These are phyloP conservation scores for Melanotaenia boesemani DNA, from an alignment of 2,797 vertebrate genomes.

Conservation along the genomic window DNA sequence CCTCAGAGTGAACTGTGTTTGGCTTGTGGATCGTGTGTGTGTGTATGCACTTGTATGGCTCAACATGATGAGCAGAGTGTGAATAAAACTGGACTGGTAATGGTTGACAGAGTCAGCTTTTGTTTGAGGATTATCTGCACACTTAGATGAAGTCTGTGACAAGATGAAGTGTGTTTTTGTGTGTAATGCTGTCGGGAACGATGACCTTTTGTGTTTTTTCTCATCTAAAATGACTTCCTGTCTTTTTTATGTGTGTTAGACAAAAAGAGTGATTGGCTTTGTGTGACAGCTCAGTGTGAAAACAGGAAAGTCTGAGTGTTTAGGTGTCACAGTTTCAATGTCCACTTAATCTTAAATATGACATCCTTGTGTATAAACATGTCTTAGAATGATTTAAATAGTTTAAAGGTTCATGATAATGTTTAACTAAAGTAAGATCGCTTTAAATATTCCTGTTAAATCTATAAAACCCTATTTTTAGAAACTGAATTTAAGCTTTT, in stretches of 20 bases:
- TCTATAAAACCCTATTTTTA: background rate
- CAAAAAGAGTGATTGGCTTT: background rate
- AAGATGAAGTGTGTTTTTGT: background rate
- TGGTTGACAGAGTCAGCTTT: background rate
- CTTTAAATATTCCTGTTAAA: background rate
- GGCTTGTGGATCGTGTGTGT: background rate
- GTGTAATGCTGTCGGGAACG: background rate
- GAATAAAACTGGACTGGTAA: constrained; percentile 10
- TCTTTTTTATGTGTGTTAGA: background rate
- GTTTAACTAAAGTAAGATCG: background rate
- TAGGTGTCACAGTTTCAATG: background rate
- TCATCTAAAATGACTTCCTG: constrained; percentile 7
- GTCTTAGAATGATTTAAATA: too few relatives aligned
- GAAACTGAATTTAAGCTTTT: background rate
- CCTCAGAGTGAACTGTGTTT: constrained; percentile 10
- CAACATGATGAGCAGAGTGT: background rate
- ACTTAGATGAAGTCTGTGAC: background rate
- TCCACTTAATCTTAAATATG: background rate
- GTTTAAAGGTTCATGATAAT: background rate
- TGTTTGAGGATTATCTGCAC: too few relatives aligned
- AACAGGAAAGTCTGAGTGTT: background rate
- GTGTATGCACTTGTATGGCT: background rate
- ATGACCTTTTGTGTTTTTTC: constrained; percentile 1
- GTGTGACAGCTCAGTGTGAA: background rate
- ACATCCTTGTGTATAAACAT: background rate